phyloP scores from a whole-genome alignment of 2,797 vertebrate species.

The Dicrostonyx torquatus region DNA sequence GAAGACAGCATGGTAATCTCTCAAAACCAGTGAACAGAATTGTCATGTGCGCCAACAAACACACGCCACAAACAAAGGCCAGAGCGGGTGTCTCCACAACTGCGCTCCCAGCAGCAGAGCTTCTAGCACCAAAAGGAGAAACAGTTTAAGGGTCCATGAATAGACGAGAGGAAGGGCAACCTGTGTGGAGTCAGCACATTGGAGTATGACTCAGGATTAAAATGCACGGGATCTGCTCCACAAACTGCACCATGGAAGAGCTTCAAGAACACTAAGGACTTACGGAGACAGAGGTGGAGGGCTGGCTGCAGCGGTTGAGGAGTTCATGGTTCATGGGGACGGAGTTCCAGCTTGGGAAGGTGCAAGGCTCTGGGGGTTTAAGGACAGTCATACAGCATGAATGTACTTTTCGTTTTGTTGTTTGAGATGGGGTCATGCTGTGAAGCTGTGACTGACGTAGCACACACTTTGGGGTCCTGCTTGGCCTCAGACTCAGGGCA shows the following conservation, averaged over 20 bases:
- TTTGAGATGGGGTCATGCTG: not conserved
- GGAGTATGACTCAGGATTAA: not conserved
- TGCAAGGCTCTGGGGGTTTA: not conserved
- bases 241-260: not conserved
- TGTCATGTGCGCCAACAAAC: fast-evolving
- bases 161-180: fast-evolving
- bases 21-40: not conserved
- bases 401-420: not conserved
- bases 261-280: not conserved
- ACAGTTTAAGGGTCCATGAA: fast-evolving
- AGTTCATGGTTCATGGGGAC: fast-evolving
- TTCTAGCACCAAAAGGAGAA: not conserved
- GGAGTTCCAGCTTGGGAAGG: not conserved
- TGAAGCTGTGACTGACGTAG: not conserved
- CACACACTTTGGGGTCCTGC: not conserved
- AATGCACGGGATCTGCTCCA: not conserved
- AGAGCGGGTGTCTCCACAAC: not conserved
- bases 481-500: not conserved
- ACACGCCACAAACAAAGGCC: no score
- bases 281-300: not conserved
- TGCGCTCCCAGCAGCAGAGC: not conserved
- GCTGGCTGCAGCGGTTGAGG: fast-evolving
- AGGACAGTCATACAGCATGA: not conserved
- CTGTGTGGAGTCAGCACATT: fast-evolving
- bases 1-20: not conserved